phyloP scores from a whole-genome alignment of 2,797 vertebrate genomes.

The Lutjanus campechanus region DNA sequence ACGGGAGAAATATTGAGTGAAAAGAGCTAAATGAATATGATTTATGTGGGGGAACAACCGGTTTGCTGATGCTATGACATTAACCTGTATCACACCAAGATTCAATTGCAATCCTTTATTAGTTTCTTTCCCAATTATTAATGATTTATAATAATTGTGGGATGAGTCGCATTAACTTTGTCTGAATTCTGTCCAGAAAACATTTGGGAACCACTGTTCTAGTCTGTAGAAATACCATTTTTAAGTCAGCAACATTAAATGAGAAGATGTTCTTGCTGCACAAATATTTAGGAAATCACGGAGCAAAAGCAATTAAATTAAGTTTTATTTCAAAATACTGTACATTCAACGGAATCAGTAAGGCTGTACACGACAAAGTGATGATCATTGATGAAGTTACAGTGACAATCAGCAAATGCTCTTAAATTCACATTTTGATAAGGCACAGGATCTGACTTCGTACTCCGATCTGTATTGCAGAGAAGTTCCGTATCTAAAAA shows the following conservation, averaged over 20 bases:
- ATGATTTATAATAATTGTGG: too few species aligned
- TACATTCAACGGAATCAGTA: conserved; percentile 32
- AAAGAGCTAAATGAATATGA: too few species aligned
- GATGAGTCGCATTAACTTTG: too few species aligned
- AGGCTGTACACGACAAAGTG: conserved; percentile 12
- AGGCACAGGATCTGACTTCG: conserved; percentile 44
- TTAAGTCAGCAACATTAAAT: not conserved
- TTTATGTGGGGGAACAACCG: too few species aligned
- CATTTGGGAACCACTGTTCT: too few species aligned
- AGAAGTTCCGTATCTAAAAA: not conserved
- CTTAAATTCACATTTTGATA: conserved; percentile 30
- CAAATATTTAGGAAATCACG: not conserved
- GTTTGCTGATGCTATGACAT: too few species aligned
- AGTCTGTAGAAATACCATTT: not conserved
- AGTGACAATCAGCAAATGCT: conserved; percentile 4
- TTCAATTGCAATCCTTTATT: too few species aligned
- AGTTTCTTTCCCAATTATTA: too few species aligned
- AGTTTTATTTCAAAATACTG: conserved; percentile 53
- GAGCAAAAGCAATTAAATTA: not conserved
- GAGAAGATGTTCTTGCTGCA: conserved; percentile 2
- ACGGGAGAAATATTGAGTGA: too few species aligned
- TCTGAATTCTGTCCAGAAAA: too few species aligned
- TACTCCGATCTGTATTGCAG: not conserved
- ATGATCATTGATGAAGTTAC: not conserved
- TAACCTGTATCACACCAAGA: too few species aligned